Percentiles rank a stretch among this genome's conserved stretches.
These are phyloP conservation scores for Tenthredo amoena DNA, from an alignment of 2,888 invertebrate species.

Conservation along the genomic window DNA sequence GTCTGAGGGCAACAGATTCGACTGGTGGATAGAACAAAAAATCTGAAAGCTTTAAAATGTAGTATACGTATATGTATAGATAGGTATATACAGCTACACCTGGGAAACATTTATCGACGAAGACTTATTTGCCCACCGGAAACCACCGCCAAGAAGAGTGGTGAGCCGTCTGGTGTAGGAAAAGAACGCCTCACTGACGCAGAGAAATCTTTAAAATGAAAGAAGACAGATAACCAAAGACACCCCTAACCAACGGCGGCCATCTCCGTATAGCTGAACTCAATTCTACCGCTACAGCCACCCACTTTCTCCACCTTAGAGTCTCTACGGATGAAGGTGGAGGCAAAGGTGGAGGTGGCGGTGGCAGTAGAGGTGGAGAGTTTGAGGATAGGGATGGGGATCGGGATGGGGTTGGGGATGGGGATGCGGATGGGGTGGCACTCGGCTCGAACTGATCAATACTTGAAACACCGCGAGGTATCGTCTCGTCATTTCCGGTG, in stretches of 20 bases:
- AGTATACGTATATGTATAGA: neutral
- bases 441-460: constrained; percentile 77
- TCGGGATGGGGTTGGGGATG: constrained; percentile 58
- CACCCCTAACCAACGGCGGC: constrained; percentile 58
- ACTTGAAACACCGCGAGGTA: constrained; percentile 78
- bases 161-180: constrained; percentile 43
- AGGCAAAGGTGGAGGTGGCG: constrained; percentile 18
- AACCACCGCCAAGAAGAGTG: constrained; percentile 33
- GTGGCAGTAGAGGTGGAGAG: constrained; percentile 47
- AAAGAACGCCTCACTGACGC: constrained; percentile 54
- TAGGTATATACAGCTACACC: constrained; percentile 24
- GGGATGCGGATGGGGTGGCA: constrained; percentile 64
- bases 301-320: constrained; percentile 19
- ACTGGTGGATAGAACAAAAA: neutral
- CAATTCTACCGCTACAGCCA: constrained; percentile 41
- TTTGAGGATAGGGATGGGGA: neutral
- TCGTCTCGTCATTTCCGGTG: constrained; percentile 77
- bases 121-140: constrained; percentile 4
- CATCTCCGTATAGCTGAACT: constrained; percentile 48
- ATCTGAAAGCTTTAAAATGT: constrained; percentile 28
- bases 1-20: neutral
- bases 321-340: constrained; percentile 50
- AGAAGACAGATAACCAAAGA: constrained; percentile 64
- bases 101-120: constrained; percentile 30
- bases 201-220: constrained; percentile 50